Evolutionary conservation across 92 coral and sea anemone genomes (phyloP).

Genomic region (Epizoanthus illoricatus): DNA sequence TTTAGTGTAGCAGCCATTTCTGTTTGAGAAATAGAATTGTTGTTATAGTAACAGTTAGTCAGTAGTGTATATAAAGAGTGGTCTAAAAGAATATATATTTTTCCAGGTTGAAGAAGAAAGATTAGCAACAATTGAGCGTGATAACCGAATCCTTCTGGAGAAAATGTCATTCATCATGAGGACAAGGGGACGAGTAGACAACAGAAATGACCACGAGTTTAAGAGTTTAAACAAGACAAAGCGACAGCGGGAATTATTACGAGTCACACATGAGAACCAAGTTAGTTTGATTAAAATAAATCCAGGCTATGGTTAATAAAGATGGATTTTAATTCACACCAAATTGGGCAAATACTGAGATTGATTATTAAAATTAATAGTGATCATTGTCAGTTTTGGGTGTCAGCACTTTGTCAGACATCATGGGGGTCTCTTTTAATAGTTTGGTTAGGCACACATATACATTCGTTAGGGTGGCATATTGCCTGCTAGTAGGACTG

Average conservation of each 20-base stretch:
- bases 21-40: background rate
- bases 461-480: no score
- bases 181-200: slow-evolving; percentile 94
- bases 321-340: background rate
- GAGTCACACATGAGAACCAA: slow-evolving; percentile 98
- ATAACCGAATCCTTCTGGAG: slow-evolving; percentile 91
- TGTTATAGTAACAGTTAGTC: background rate
- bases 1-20: no score
- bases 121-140: slow-evolving; percentile 90
- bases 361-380: no score
- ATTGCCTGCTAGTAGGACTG: no score
- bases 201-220: slow-evolving; percentile 86
- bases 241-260: slow-evolving; percentile 84
- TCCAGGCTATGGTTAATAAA: background rate
- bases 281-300: slow-evolving; percentile 24
- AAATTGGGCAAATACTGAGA: no score
- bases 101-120: slow-evolving; percentile 88
- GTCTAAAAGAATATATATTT: background rate
- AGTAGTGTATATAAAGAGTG: background rate
- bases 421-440: background rate
- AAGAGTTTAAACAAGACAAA: slow-evolving; percentile 96
- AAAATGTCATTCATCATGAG: slow-evolving; percentile 97
- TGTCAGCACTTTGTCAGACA: no score
- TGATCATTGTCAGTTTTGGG: no score
- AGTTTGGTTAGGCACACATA: no score